Evolutionary conservation across 2,888 invertebrate genomes (phyloP).

Genomic region (Thymelicus acteon): DNA sequence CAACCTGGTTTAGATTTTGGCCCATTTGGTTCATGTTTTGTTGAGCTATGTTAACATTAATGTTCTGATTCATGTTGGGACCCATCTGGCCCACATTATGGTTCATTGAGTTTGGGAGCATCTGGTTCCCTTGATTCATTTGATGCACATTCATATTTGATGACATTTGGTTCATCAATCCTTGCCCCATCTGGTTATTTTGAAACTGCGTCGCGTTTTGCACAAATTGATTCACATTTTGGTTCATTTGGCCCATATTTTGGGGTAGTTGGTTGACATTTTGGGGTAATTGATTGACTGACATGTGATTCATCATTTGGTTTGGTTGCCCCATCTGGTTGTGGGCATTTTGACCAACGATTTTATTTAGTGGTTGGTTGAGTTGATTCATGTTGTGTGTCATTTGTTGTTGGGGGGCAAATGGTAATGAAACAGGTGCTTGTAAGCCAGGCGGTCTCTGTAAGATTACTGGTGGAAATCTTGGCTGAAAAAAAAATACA

Average conservation of each 20-base stretch:
- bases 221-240: constrained; percentile 50
- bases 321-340: constrained; percentile 50
- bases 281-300: constrained; percentile 55
- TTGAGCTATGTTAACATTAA: constrained; percentile 51
- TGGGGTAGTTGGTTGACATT: constrained; percentile 53
- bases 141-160: constrained; percentile 53
- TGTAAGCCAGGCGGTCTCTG: constrained; percentile 76
- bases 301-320: constrained; percentile 51
- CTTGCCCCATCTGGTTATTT: constrained; percentile 57
- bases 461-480: constrained; percentile 76
- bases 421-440: constrained; percentile 73
- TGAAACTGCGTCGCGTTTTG: constrained; percentile 54
- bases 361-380: constrained; percentile 63
- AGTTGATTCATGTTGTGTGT: constrained; percentile 59
- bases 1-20: constrained; percentile 60
- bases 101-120: constrained; percentile 44
- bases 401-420: constrained; percentile 68
- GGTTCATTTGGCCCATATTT: constrained; percentile 45
- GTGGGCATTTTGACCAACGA: constrained; percentile 55
- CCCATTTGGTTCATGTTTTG: constrained; percentile 46
- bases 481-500: constrained; percentile 59
- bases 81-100: constrained; percentile 50
- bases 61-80: constrained; percentile 49
- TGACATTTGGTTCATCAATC: constrained; percentile 49
- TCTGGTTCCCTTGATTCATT: constrained; percentile 52